Evolutionary conservation across 2,888 invertebrate genomes (phyloP).

Genomic region (Strigamia maritima): DNA sequence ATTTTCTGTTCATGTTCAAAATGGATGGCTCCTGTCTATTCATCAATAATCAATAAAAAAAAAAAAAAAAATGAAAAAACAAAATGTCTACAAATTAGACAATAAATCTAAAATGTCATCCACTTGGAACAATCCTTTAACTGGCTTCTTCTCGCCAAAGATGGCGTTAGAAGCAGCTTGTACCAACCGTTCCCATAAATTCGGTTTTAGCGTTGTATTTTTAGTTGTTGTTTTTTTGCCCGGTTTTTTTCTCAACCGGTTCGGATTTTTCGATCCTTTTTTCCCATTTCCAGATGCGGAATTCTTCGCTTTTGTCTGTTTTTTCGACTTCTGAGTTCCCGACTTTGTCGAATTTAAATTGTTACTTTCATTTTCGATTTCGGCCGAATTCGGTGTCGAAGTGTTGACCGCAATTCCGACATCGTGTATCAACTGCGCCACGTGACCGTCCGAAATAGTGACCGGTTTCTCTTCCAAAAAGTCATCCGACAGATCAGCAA

Average conservation of each 20-base stretch:
- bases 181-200: slow-evolving; percentile 28
- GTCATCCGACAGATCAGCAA: not conserved
- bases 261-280: not conserved
- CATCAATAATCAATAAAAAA: too few species aligned
- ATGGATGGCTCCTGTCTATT: too few species aligned
- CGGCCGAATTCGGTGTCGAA: not conserved
- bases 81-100: not conserved
- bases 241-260: not conserved
- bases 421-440: slow-evolving; percentile 22
- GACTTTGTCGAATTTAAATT: not conserved
- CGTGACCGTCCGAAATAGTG: not conserved
- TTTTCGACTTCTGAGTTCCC: not conserved
- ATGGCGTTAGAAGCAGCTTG: slow-evolving; percentile 33
- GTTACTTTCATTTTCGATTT: not conserved
- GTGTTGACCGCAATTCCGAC: not conserved
- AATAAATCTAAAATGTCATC: slow-evolving; percentile 35
- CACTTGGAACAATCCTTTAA: slow-evolving; percentile 20
- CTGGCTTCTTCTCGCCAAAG: slow-evolving; percentile 15
- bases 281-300: slow-evolving; percentile 8
- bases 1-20: too few species aligned
- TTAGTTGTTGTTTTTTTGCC: not conserved
- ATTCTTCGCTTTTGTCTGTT: not conserved
- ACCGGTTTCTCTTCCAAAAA: not conserved
- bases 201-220: not conserved
- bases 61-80: too few species aligned